Evolutionary conservation across 1,140 invertebrate genomes (phyloP).

Genomic region (Eumeta japonica): DNA sequence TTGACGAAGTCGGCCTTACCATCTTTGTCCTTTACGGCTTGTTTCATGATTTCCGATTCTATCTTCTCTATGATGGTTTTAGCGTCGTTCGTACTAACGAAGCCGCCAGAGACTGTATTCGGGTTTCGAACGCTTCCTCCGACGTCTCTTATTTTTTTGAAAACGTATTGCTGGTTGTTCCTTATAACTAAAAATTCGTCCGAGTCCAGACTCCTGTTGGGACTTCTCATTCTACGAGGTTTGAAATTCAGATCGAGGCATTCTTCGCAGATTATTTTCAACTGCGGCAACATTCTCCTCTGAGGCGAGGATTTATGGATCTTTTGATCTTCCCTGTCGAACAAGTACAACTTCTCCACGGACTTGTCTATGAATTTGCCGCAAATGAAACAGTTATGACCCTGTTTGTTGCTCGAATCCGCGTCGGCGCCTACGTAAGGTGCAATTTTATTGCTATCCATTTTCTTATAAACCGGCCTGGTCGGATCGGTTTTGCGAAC

Average conservation of each 20-base stretch:
- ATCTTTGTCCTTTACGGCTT: conserved; percentile 6
- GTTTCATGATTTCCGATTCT: conserved; percentile 6
- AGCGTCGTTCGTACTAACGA: conserved; percentile 1
- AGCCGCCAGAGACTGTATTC: not conserved
- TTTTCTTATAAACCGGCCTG: conserved; percentile 28
- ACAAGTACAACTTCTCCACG: conserved; percentile 38
- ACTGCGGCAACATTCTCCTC: conserved; percentile 15
- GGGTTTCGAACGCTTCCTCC: too few relatives aligned
- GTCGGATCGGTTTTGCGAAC: conserved; percentile 43
- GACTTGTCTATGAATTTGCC: conserved; percentile 30
- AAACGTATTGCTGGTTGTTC: conserved; percentile 48
- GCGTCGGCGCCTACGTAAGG: conserved; percentile 25
- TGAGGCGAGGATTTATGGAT: conserved; percentile 33
- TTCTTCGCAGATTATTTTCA: conserved; percentile 38
- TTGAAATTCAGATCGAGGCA: conserved; percentile 39
- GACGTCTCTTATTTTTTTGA: conserved; percentile 27
- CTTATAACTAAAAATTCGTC: conserved; percentile 46
- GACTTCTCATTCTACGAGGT: conserved; percentile 31
- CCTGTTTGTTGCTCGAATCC: conserved; percentile 15
- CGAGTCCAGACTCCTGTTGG: conserved; percentile 29
- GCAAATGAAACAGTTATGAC: conserved; percentile 40
- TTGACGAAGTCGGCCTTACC: conserved; percentile 32
- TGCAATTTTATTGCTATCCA: conserved; percentile 18
- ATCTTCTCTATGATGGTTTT: conserved; percentile 4
- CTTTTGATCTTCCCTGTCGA: conserved; percentile 48